Evolutionary conservation across 2,797 vertebrate genomes (phyloP).

Genomic region (Cossypha dichroa): DNA sequence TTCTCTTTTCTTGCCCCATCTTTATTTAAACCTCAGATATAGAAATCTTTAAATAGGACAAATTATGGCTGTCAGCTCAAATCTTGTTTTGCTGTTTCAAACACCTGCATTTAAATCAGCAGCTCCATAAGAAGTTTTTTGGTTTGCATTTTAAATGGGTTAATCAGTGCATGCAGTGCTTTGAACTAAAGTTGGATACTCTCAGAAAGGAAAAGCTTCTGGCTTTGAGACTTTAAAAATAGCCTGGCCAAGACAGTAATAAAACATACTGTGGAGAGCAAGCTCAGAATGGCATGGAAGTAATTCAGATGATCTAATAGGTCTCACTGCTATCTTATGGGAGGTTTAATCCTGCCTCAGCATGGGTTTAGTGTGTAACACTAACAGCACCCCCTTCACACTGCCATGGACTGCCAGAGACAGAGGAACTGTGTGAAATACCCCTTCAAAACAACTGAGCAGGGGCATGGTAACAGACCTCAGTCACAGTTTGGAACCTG

Average conservation of each 20-base stretch:
- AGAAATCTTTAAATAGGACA: background rate
- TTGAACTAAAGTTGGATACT: constrained; percentile 32
- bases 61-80: background rate
- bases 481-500: background rate
- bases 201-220: constrained; percentile 62
- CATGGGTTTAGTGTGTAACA: background rate
- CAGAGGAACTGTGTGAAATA: background rate
- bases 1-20: background rate
- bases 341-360: background rate
- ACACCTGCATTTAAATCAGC: background rate
- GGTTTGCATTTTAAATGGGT: background rate
- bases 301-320: constrained; percentile 61
- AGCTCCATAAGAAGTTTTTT: background rate
- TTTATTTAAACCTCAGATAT: background rate
- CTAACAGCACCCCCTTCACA: background rate
- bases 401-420: background rate
- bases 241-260: constrained; percentile 32
- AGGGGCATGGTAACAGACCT: background rate
- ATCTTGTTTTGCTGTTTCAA: background rate
- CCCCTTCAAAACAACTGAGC: background rate
- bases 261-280: constrained; percentile 33
- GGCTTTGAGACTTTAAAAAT: constrained; percentile 54
- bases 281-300: constrained; percentile 54
- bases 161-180: background rate
- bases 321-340: constrained; percentile 3